phyloP scores from a whole-genome alignment of 1,140 invertebrate species.

The Stegodyphus dumicola region DNA sequence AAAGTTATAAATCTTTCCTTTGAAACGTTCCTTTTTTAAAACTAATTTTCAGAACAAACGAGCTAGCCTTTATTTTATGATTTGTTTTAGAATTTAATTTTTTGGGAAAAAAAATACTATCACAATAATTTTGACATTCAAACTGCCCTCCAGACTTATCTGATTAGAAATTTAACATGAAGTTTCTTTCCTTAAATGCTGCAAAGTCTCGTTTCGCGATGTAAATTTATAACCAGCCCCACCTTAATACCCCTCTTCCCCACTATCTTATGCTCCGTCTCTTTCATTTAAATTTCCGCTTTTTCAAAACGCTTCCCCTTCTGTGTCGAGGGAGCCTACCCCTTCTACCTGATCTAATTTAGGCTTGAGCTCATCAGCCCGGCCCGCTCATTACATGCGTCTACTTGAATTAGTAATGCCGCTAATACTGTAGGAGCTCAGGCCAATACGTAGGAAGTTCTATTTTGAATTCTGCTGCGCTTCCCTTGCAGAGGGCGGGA shows the following conservation, averaged over 20 bases:
- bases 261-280: slow-evolving; percentile 18
- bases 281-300: slow-evolving; percentile 58
- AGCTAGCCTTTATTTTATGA: too few relatives aligned
- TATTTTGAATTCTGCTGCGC: slow-evolving; percentile 41
- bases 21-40: too few relatives aligned
- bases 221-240: slow-evolving; percentile 49
- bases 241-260: slow-evolving; percentile 15
- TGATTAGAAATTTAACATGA: not conserved
- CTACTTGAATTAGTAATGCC: slow-evolving; percentile 57
- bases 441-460: not conserved
- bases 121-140: too few relatives aligned
- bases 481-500: not conserved
- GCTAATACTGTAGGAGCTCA: slow-evolving; percentile 15
- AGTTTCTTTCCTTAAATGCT: not conserved
- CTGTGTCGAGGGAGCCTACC: slow-evolving; percentile 24
- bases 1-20: too few relatives aligned
- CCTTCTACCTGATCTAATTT: slow-evolving; percentile 47
- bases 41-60: too few relatives aligned
- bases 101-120: too few relatives aligned
- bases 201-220: not conserved
- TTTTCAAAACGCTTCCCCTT: slow-evolving; percentile 51
- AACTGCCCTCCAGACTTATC: too few relatives aligned
- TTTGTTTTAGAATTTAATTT: too few relatives aligned
- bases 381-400: slow-evolving; percentile 51
- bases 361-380: slow-evolving; percentile 44